These are phyloP conservation scores for Myotis yumanensis DNA, from an alignment of 2,113 vertebrate species.

Conservation along the genomic window DNA sequence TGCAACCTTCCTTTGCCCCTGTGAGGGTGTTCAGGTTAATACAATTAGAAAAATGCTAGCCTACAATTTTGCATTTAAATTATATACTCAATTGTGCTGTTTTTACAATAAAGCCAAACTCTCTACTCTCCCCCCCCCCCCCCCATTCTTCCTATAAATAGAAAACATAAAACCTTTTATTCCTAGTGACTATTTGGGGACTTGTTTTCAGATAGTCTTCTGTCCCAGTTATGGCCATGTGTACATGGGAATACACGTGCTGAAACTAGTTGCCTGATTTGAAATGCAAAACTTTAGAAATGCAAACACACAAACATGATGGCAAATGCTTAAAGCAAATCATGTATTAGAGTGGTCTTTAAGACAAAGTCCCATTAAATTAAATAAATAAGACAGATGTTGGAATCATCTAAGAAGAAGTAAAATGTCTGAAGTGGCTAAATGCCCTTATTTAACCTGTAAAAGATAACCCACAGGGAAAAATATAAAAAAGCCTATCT, in stretches of 20 bases:
- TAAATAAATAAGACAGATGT: slow-evolving; percentile 18
- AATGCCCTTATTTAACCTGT: slow-evolving; percentile 19
- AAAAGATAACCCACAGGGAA: background rate
- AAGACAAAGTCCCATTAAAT: background rate
- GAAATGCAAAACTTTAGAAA: slow-evolving; percentile 61
- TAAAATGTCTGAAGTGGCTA: slow-evolving; percentile 6
- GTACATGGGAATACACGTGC: slow-evolving; percentile 33
- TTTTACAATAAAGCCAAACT: slow-evolving; percentile 30
- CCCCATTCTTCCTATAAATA: background rate
- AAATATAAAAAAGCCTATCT: slow-evolving; percentile 13
- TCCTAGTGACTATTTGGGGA: background rate
- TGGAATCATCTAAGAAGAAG: background rate
- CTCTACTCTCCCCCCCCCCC: no score
- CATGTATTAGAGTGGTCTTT: background rate
- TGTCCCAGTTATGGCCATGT: background rate
- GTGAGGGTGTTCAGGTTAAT: background rate
- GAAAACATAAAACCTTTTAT: slow-evolving; percentile 24
- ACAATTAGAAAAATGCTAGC: slow-evolving; percentile 1
- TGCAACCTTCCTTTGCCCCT: background rate
- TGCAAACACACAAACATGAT: slow-evolving; percentile 38
- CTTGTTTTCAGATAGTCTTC: background rate
- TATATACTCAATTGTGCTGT: background rate
- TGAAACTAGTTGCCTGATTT: slow-evolving; percentile 35
- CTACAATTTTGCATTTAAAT: background rate
- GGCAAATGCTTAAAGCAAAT: background rate